Conservation (phyloP, 2,113 vertebrate genomes). For the Hippotragus niger region DNA sequence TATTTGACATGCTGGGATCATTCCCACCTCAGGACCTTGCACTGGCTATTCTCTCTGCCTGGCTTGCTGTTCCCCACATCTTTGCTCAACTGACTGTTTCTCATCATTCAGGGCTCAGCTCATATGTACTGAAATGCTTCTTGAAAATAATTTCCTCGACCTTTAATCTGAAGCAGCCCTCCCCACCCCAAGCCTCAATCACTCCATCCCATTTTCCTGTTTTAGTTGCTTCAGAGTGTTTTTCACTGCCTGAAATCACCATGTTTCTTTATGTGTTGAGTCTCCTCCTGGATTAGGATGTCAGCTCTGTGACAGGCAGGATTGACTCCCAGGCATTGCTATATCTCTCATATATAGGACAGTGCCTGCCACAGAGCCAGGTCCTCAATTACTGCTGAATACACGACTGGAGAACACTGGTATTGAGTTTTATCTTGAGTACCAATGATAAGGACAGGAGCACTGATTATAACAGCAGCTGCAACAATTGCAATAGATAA, state of each 20-base stretch:
- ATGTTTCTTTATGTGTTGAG: background rate
- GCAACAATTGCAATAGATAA: no score
- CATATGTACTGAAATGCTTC: background rate
- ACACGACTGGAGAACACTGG: rapidly evolving
- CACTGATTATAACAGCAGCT: no score
- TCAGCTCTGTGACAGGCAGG: rapidly evolving
- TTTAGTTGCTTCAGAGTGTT: background rate
- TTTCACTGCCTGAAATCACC: background rate
- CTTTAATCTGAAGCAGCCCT: background rate
- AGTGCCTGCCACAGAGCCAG: background rate
- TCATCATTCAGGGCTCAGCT: background rate
- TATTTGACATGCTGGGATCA: background rate
- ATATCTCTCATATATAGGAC: rapidly evolving
- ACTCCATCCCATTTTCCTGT: background rate
- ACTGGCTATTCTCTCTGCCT: background rate
- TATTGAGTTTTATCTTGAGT: background rate
- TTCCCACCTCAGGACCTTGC: background rate
- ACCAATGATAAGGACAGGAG: background rate
- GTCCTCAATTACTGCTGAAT: background rate
- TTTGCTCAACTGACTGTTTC: background rate
- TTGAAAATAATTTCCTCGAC: background rate
- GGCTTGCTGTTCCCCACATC: background rate
- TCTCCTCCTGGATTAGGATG: background rate
- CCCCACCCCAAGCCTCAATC: background rate
- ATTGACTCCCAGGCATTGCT: background rate